Conservation (phyloP, 2,797 vertebrate species). For the Spea hammondii region DNA sequence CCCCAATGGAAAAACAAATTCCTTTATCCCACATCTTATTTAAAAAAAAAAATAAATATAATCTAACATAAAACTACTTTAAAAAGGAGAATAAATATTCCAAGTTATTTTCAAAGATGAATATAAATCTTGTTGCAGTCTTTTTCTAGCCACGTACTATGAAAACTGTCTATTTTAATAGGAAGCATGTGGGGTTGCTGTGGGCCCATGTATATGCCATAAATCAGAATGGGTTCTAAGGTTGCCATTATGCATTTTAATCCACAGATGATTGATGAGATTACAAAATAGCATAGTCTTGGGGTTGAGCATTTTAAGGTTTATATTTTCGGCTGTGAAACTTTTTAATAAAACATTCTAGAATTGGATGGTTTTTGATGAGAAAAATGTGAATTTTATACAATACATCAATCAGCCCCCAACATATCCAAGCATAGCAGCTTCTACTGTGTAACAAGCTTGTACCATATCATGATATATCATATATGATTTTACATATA, state of each 20-base stretch:
- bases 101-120: constrained; percentile 20
- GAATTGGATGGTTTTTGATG: constrained; percentile 1
- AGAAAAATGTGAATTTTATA: constrained; percentile 1
- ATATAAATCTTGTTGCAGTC: constrained; percentile 17
- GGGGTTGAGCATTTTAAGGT: constrained; percentile 10
- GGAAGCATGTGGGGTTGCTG: constrained; percentile 8
- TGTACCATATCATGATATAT: too few relatives aligned
- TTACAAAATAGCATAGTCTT: constrained; percentile 20
- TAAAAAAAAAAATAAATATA: too few relatives aligned
- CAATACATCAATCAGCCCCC: constrained; percentile 29
- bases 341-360: constrained; percentile 29
- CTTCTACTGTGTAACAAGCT: not conserved
- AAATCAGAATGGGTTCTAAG: constrained; percentile 25
- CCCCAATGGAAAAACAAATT: constrained; percentile 2
- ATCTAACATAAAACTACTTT: not conserved
- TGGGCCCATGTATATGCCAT: constrained; percentile 4
- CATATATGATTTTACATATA: too few relatives aligned
- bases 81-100: constrained; percentile 12
- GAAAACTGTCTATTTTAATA: constrained; percentile 16
- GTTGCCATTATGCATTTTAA: constrained; percentile 25
- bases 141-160: constrained; percentile 20
- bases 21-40: not conserved
- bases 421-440: not conserved
- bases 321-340: constrained; percentile 21
- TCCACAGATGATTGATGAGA: constrained; percentile 14